Evolutionary conservation across 2,888 invertebrate genomes (phyloP).

Genomic region (Nomada ferruginata): DNA sequence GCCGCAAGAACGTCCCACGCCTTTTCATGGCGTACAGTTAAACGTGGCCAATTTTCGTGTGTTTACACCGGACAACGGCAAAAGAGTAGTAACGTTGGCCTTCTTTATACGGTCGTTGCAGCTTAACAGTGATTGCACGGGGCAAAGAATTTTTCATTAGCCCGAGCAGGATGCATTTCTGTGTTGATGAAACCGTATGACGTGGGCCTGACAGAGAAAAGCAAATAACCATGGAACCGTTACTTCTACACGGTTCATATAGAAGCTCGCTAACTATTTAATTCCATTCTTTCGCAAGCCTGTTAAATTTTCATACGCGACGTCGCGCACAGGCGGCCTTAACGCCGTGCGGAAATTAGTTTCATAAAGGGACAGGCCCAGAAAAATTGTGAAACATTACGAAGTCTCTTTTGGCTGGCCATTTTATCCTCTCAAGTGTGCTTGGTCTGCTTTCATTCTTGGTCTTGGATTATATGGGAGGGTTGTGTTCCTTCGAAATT

Average conservation of each 20-base stretch:
- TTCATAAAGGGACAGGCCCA: constrained; percentile 41
- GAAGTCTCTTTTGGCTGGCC: constrained; percentile 52
- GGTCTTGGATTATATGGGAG: neutral
- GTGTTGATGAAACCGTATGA: neutral
- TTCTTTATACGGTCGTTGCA: constrained; percentile 11
- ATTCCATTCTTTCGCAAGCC: constrained; percentile 56
- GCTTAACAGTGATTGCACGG: constrained; percentile 31
- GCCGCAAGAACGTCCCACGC: neutral
- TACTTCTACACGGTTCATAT: constrained; percentile 37
- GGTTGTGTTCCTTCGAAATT: constrained; percentile 16
- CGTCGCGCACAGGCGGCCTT: constrained; percentile 28
- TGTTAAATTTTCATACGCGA: constrained; percentile 57
- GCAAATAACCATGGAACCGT: constrained; percentile 41
- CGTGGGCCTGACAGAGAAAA: neutral
- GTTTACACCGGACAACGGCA: neutral
- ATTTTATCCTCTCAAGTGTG: neutral
- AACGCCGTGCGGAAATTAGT: constrained; percentile 43
- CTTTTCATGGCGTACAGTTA: constrained; percentile 5
- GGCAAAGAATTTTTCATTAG: constrained; percentile 57
- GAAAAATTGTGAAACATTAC: constrained; percentile 62
- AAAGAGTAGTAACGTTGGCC: neutral
- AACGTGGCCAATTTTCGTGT: constrained; percentile 10
- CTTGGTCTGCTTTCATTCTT: neutral
- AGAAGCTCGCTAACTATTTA: constrained; percentile 55
- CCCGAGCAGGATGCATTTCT: neutral